These are phyloP conservation scores for Micronycteris hirsuta DNA, from an alignment of 2,113 vertebrate genomes.

Conservation along the genomic window DNA sequence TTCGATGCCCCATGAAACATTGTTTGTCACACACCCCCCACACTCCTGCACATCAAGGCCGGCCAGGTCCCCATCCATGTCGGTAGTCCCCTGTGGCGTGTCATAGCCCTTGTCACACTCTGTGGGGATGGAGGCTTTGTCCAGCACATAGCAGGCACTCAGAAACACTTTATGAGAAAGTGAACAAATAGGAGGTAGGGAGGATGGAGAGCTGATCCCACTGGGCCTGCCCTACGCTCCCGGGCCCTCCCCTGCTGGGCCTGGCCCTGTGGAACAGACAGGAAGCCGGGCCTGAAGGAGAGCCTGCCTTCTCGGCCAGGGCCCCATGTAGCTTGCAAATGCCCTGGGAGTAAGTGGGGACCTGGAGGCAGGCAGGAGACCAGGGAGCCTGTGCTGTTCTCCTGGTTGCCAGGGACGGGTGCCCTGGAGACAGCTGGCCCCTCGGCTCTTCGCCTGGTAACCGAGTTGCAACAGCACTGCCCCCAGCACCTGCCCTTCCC, in stretches of 20 bases:
- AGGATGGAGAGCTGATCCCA: background rate
- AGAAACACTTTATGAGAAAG: background rate
- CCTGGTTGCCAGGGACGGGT: background rate
- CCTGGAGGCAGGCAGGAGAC: background rate
- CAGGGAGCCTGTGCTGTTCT: background rate
- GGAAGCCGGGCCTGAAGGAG: background rate
- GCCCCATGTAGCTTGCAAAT: background rate
- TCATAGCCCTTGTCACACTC: background rate
- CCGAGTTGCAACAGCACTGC: background rate
- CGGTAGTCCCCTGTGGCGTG: background rate
- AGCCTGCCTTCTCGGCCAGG: background rate
- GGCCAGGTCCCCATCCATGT: background rate
- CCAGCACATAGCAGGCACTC: background rate
- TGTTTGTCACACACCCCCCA: background rate
- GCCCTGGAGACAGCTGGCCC: conserved; percentile 14
- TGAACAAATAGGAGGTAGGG: background rate
- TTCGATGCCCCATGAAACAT: background rate
- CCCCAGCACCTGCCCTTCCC: background rate
- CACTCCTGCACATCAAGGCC: background rate
- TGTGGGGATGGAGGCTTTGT: background rate
- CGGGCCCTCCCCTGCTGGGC: background rate
- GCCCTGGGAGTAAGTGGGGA: background rate
- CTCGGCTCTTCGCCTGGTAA: background rate
- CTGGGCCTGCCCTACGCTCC: background rate
- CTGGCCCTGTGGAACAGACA: background rate